These are phyloP conservation scores for Hippocampus mohnikei DNA, from an alignment of 2,113 vertebrate species.

Conservation along the genomic window DNA sequence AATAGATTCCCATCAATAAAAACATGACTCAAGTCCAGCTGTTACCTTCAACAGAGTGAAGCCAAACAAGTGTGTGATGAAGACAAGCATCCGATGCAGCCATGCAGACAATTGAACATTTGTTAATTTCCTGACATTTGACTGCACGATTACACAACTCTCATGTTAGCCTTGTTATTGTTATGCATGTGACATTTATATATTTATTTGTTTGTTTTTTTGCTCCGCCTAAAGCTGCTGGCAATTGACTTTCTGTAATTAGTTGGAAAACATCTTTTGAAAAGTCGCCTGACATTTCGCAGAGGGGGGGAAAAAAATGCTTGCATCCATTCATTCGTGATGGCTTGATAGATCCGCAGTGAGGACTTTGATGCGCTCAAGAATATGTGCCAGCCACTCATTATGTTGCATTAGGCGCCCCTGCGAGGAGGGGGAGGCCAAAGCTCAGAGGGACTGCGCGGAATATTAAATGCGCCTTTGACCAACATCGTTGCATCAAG, in stretches of 20 bases:
- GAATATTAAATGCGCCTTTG: conserved; percentile 11
- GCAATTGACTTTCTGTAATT: conserved; percentile 5
- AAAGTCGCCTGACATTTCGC: not conserved
- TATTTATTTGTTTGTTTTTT: not conserved
- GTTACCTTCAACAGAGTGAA: not conserved
- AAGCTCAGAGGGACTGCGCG: conserved; percentile 1
- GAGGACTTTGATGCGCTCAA: not conserved
- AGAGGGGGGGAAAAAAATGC: not conserved
- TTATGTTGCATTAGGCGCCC: conserved; percentile 9
- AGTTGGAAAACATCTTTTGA: conserved; percentile 1
- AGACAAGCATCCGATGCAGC: not conserved
- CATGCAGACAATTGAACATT: not conserved
- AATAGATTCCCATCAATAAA: not conserved
- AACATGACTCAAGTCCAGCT: not conserved
- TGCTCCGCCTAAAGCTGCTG: not conserved
- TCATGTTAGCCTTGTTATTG: conserved; percentile 1
- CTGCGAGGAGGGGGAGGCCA: not conserved
- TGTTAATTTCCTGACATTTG: conserved; percentile 4
- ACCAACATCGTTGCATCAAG: conserved; percentile 5
- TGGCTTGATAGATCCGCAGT: not conserved
- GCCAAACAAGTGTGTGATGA: not conserved
- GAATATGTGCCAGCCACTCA: not conserved
- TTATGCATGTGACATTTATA: not conserved
- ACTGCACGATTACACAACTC: not conserved
- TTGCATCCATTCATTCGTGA: not conserved